Evolutionary conservation across 2,888 invertebrate species (phyloP), one percentile per base, ranked within the genome.

Genomic region (Gymnoscelis rufifasciata): DNA sequence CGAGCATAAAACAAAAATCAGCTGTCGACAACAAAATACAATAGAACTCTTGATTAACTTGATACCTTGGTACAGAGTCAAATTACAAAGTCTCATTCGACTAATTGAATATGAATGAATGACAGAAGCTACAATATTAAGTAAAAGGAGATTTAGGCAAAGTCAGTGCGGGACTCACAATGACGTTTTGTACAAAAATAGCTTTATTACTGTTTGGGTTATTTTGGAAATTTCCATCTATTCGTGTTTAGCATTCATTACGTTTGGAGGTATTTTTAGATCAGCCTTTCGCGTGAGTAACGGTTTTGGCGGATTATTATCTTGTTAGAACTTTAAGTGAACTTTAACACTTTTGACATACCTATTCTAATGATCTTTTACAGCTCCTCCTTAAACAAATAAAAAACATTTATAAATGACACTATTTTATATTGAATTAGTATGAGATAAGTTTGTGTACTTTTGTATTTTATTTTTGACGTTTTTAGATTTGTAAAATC

Each of bases 181-280:
- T 7, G 6, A 28, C 38, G 33, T 38, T 41, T 41, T n/a, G n/a
- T n/a, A n/a, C n/a, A n/a, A 12, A 51, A 43, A 47, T 47, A 51
- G 41, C 35, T 43, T 42, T 44, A 49, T 28, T 54, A 49, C 47
- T 14, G 35, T 38, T 44, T 57, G 53, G 53, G 56, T 58, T 56
- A 51, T 31, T 31, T 13, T 27, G 12, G 45, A 44, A 38, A 19
- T 37, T 47, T 19, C 40, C 53, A 43, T 49, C 45, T 49, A 54
- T 48, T 57, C 52, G 50, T 51, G 56, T 30, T 53, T 39, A 45
- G 41, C 44, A 45, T 53, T 52, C 54, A 58, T 60, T 57, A 51
- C 42, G n/a, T 31, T 10, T 38, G 2, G 33, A 24, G 30, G 33
- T 57, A 54, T 54, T 55, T 61, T 57, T 52, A 49, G 47, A 52